A percentile compares a stretch with the other conserved stretches of the same genome.
Conservation (phyloP, 2,113 vertebrate genomes). For the Gila orcuttii region DNA sequence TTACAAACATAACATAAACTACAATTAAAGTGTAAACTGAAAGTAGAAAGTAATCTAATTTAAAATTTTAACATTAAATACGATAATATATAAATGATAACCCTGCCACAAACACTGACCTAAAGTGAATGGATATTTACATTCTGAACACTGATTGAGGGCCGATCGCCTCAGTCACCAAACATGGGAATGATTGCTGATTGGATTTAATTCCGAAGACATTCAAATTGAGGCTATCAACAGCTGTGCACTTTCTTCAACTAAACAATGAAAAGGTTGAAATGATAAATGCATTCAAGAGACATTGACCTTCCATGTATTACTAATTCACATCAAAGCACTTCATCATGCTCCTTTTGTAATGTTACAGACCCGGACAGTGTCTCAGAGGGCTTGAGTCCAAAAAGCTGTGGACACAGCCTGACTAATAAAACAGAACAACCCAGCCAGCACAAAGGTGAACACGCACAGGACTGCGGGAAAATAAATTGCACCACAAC, state of each 20-base stretch:
- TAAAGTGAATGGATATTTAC: not conserved
- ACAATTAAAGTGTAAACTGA: no score
- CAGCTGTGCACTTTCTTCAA: constrained; percentile 16
- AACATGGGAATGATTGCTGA: constrained; percentile 43
- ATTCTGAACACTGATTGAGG: not conserved
- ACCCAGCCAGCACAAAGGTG: constrained; percentile 21
- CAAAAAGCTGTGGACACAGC: not conserved
- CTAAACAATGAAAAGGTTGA: constrained; percentile 20
- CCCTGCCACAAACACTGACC: not conserved
- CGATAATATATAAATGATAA: not conserved
- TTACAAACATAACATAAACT: no score
- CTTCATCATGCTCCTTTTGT: constrained; percentile 22
- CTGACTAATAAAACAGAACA: constrained; percentile 4
- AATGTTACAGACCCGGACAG: constrained; percentile 6
- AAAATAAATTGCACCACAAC: constrained; percentile 18
- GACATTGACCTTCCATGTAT: constrained; percentile 26
- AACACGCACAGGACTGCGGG: not conserved
- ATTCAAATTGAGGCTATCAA: constrained; percentile 40
- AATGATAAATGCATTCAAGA: constrained; percentile 38
- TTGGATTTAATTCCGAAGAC: constrained; percentile 21
- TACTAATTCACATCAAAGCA: constrained; percentile 32
- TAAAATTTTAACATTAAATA: not conserved
- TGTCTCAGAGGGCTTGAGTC: not conserved
- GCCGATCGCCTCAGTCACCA: constrained; percentile 32
- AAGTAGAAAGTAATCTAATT: no score